Evolutionary conservation across 2,113 vertebrate genomes (phyloP), one percentile per base, ranked within the genome.

Genomic region (Paramisgurnus dabryanus): DNA sequence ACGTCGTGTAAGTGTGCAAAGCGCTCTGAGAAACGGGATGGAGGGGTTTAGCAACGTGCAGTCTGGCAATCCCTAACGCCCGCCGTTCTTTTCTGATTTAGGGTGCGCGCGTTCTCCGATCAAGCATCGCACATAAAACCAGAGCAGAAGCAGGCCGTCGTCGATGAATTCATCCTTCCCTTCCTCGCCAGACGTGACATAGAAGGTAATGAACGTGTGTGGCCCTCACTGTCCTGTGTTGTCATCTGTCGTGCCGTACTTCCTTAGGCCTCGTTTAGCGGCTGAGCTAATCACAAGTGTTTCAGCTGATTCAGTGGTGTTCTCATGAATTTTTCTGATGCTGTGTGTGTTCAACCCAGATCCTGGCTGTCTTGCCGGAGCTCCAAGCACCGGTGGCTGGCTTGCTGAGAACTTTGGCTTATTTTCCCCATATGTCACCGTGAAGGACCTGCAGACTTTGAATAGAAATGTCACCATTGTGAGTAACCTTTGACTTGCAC

Each of bases 381-480:
- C 6, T 13, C 10, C 3, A 1, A 39, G 49, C 12, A 86, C 67
- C 40, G 9, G 0, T 53, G 76, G 40, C 4, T 91, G 88, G 88
- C 63, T 89, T 27, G 7, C 66, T 49, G 53, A 17, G 53, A 90
- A 90, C 67, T 40, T 89, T 76, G 85, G 81, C 10, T 8, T 0
- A 17, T 90, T 88, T 68, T 82, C 79, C 10, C 40, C 0, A 11
- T 88, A 79, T 80, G 87, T 82, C 4, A 47, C 17, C 3, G 11
- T 87, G 47, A 5, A 80, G 34, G 81, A 87, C 18, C 71, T 91
- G 13, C n/a, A 79, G 68, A 10, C 3, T n/a, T 84, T 91, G 47
- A 87, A 89, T 80, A 41, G 34, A 8, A 81, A 86, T 68, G 84
- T 90, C 70, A 86, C 87, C 45, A 75, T 9, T 0, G 89, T 91